Conservation (phyloP, 2,797 vertebrate species). For the Dromococcyx pavoninus region DNA sequence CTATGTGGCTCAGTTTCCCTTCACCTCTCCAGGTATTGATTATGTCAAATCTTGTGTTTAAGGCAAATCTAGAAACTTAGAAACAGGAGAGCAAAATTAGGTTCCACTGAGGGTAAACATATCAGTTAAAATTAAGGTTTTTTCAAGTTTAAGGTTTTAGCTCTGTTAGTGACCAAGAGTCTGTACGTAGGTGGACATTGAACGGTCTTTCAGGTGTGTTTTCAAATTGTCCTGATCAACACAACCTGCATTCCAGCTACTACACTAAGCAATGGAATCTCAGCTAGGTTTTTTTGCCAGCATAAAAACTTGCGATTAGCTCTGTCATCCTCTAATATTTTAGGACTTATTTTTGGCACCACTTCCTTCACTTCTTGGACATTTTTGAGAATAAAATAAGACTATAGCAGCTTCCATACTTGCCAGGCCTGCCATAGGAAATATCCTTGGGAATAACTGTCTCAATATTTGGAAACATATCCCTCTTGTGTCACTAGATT, state of each 20-base stretch:
- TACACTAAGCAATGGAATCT: not conserved
- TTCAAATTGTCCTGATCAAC: not conserved
- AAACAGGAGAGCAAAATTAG: not conserved
- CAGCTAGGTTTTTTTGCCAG: not conserved
- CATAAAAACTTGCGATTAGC: not conserved
- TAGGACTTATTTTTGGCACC: constrained; percentile 42
- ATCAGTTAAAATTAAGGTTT: not conserved
- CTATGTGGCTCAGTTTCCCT: not conserved
- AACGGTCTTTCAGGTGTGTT: not conserved
- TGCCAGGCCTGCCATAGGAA: constrained; percentile 50
- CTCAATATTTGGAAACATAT: constrained; percentile 56
- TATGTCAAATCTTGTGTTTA: not conserved
- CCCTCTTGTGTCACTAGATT: constrained; percentile 46
- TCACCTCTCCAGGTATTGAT: not conserved
- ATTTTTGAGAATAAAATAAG: constrained; percentile 32
- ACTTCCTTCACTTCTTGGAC: constrained; percentile 6
- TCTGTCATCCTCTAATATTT: constrained; percentile 9
- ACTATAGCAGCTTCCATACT: constrained; percentile 36
- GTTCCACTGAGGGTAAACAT: not conserved
- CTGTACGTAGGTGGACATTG: not conserved
- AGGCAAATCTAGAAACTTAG: not conserved
- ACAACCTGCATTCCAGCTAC: not conserved
- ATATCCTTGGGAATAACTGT: constrained; percentile 57
- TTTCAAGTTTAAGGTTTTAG: not conserved
- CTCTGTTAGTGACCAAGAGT: not conserved